These are phyloP conservation scores for Chondrosia reniformis DNA, from an alignment of 37 sponge, comb jelly and placozoan genomes.

Conservation along the genomic window DNA sequence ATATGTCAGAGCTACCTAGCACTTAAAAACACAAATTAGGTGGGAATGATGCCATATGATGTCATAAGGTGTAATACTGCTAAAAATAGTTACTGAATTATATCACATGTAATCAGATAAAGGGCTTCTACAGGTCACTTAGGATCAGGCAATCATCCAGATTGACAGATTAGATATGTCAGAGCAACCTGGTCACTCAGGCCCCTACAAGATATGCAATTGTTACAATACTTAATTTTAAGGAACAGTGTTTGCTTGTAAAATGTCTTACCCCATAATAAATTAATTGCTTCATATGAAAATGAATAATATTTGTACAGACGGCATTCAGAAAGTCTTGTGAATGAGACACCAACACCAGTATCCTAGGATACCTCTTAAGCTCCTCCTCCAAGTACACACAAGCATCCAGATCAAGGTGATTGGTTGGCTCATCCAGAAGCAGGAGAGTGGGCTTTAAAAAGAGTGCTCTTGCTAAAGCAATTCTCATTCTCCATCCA, in stretches of 20 bases:
- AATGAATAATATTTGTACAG: constrained; percentile 95
- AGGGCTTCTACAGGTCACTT: too few relatives aligned
- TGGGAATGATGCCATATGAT: too few relatives aligned
- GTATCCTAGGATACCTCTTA: constrained; percentile 75
- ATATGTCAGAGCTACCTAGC: too few relatives aligned
- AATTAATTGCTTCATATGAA: constrained; percentile 47
- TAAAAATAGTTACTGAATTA: too few relatives aligned
- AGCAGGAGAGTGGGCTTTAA: constrained; percentile 79
- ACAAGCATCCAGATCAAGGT: constrained; percentile 95
- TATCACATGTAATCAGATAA: too few relatives aligned
- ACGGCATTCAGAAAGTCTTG: constrained; percentile 96
- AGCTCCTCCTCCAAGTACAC: constrained; percentile 94
- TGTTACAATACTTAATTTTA: neutral
- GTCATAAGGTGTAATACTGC: too few relatives aligned
- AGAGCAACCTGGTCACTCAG: too few relatives aligned
- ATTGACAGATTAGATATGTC: too few relatives aligned
- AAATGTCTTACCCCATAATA: constrained; percentile 78
- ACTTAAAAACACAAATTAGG: too few relatives aligned
- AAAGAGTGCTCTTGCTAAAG: constrained; percentile 86
- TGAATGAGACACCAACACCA: constrained; percentile 92
- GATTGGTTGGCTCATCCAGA: constrained; percentile 95
- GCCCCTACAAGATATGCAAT: neutral
- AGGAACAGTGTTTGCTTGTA: too few relatives aligned
- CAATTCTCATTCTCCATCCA: constrained; percentile 92
- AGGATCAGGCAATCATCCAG: too few relatives aligned